Conservation (phyloP, 2,888 invertebrate species). For the Ariolimax columbianus region DNA sequence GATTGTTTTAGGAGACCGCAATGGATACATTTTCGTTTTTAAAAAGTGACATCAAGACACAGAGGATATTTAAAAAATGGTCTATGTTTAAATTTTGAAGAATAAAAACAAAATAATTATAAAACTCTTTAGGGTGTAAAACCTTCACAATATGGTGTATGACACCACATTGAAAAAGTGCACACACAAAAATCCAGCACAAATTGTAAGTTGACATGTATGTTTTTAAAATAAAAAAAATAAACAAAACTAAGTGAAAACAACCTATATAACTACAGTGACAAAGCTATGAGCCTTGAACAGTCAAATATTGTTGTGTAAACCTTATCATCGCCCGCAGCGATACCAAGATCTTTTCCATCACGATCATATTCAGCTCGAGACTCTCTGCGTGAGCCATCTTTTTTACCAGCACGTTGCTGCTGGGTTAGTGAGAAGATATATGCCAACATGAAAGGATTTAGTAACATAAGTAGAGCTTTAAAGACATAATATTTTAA, state of each 20-base stretch:
- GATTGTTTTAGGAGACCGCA: too few relatives aligned
- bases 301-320: neutral
- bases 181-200: too few relatives aligned
- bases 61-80: too few relatives aligned
- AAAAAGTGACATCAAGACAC: too few relatives aligned
- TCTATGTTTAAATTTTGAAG: neutral
- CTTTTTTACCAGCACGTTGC: conserved; percentile 42
- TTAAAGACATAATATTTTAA: neutral
- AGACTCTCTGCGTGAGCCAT: conserved; percentile 40
- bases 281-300: conserved; percentile 14
- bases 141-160: too few relatives aligned
- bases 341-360: neutral
- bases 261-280: conserved; percentile 23
- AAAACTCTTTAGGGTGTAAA: too few relatives aligned
- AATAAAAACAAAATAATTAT: neutral
- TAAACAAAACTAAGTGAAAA: neutral
- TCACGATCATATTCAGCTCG: conserved; percentile 37
- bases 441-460: neutral
- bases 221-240: neutral
- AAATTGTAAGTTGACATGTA: too few relatives aligned
- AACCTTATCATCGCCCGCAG: conserved; percentile 35
- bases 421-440: conserved; percentile 28
- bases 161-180: too few relatives aligned
- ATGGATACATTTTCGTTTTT: too few relatives aligned
- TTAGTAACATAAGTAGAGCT: neutral